A percentile compares a stretch with the other conserved stretches of the same genome.
Conservation (phyloP, 2,113 vertebrate genomes). For the Datnioides undecimradiatus region DNA sequence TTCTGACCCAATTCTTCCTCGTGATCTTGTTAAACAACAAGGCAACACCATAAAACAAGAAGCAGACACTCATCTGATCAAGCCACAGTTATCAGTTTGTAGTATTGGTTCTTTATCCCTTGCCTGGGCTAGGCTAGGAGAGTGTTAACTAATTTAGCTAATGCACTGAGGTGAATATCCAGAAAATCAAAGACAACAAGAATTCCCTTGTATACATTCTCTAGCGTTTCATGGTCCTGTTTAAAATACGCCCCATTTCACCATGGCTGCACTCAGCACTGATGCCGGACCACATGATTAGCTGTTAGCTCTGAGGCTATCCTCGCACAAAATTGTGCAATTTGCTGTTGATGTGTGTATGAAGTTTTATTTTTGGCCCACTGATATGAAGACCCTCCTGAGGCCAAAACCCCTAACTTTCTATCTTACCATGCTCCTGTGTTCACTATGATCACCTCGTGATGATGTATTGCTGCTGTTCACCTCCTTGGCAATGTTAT, state of each 20-base stretch:
- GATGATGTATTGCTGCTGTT: neutral
- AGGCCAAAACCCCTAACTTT: too few species aligned
- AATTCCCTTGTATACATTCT: slow-evolving; percentile 45
- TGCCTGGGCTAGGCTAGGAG: too few species aligned
- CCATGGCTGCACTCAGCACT: neutral
- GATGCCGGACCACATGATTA: slow-evolving; percentile 15
- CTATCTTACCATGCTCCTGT: too few species aligned
- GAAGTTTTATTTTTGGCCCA: neutral
- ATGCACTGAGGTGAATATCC: neutral
- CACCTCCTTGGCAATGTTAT: neutral
- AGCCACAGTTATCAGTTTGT: neutral
- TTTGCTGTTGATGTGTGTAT: neutral
- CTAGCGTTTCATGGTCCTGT: slow-evolving; percentile 28
- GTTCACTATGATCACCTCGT: slow-evolving; percentile 12
- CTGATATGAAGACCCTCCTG: neutral
- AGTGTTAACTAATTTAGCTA: too few species aligned
- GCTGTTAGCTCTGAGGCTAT: neutral
- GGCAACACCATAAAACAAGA: neutral
- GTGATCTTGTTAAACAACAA: neutral
- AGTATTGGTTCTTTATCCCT: neutral
- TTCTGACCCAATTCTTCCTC: neutral
- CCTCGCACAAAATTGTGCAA: neutral
- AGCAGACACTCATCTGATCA: slow-evolving; percentile 24
- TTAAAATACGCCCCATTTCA: slow-evolving; percentile 5
- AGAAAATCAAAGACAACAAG: slow-evolving; percentile 8